Evolutionary conservation across 2,113 vertebrate genomes (phyloP).

Genomic region (Grallaria varia): DNA sequence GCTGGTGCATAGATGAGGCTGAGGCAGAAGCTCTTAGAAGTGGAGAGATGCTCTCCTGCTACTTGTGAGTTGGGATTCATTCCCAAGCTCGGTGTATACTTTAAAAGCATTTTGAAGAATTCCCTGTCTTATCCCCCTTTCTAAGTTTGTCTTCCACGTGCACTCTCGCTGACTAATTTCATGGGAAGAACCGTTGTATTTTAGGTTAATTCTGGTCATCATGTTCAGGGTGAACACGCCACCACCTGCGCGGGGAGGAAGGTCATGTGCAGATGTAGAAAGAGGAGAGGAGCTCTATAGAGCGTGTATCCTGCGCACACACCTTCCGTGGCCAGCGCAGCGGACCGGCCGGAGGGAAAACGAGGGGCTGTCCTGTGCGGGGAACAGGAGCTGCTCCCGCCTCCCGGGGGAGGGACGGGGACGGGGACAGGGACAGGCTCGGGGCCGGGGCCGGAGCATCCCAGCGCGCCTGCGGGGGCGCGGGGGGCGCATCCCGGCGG

Average conservation of each 20-base stretch:
- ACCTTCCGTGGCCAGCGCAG: background rate
- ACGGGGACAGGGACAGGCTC: too few species aligned
- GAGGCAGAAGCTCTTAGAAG: background rate
- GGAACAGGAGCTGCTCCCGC: background rate
- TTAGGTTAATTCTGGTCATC: background rate
- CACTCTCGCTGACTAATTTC: background rate
- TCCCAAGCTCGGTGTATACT: background rate
- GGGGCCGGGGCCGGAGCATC: background rate
- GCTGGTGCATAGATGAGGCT: background rate
- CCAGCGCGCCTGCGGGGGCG: background rate
- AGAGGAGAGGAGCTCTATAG: background rate
- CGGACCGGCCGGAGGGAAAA: fast-evolving
- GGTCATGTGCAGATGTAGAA: fast-evolving
- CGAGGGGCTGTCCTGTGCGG: fast-evolving
- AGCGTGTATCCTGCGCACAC: fast-evolving
- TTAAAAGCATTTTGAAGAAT: background rate
- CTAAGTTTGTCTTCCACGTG: background rate
- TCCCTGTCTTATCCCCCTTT: background rate
- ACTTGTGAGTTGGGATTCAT: background rate
- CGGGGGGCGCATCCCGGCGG: background rate
- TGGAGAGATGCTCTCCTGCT: background rate
- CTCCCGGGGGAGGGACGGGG: background rate
- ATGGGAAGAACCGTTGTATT: background rate
- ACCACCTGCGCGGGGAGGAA: background rate
- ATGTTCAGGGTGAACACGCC: background rate